Conservation (phyloP, 2,888 invertebrate genomes). For the Cryptus armator region DNA sequence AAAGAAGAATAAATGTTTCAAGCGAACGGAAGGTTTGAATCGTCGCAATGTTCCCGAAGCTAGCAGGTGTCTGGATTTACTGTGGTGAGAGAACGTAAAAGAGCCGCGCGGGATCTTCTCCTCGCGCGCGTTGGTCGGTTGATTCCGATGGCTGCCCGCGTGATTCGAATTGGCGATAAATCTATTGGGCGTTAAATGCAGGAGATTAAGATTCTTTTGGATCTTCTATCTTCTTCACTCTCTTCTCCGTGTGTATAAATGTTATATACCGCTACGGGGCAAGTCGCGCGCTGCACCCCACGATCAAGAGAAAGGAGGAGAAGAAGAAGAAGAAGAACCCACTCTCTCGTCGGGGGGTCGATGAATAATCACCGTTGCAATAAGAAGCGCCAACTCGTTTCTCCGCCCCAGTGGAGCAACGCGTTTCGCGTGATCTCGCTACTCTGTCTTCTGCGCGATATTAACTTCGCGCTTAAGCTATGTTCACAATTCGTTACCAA, state of each 20-base stretch:
- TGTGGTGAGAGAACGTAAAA: constrained; percentile 10
- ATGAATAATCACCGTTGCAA: constrained; percentile 70
- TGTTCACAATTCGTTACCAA: constrained; percentile 47
- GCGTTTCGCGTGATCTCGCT: constrained; percentile 60
- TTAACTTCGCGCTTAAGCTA: constrained; percentile 50
- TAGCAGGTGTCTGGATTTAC: constrained; percentile 63
- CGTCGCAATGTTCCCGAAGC: constrained; percentile 45
- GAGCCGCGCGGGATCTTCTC: constrained; percentile 7
- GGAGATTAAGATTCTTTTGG: constrained; percentile 70
- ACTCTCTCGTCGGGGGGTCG: constrained; percentile 68
- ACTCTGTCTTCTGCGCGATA: constrained; percentile 50
- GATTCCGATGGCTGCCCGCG: constrained; percentile 49
- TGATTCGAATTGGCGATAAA: constrained; percentile 71
- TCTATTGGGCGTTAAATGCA: constrained; percentile 72
- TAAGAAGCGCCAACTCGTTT: constrained; percentile 70
- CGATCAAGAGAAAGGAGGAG: constrained; percentile 54
- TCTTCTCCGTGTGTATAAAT: constrained; percentile 20
- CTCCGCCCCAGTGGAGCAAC: constrained; percentile 52
- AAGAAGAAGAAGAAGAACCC: constrained; percentile 48
- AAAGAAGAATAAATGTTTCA: constrained; percentile 42
- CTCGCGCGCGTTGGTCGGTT: constrained; percentile 4
- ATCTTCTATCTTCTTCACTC: constrained; percentile 58
- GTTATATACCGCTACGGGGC: constrained; percentile 40
- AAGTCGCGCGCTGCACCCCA: constrained; percentile 49
- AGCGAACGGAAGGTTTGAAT: constrained; percentile 17